Conservation (phyloP, 2,113 vertebrate genomes). For the Butastur rufipennis region DNA sequence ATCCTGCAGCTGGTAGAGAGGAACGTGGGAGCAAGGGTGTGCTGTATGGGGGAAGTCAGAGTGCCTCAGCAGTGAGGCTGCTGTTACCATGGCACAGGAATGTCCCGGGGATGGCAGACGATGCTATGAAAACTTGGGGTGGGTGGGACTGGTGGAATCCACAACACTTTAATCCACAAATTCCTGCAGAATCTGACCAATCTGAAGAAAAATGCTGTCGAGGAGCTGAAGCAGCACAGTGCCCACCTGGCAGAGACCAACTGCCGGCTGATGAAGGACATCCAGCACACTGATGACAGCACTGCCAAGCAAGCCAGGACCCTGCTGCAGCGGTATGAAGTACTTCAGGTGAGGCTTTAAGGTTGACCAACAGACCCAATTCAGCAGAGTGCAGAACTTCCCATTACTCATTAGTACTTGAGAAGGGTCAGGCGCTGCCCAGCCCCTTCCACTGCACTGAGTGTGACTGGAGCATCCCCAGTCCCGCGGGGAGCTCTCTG, state of each 20-base stretch:
- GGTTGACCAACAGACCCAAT: too few relatives aligned
- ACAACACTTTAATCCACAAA: not conserved
- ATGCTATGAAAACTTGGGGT: not conserved
- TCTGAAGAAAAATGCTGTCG: not conserved
- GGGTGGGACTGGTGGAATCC: not conserved
- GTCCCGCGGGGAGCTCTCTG: not conserved
- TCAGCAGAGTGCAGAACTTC: not conserved
- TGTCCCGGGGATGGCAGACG: not conserved
- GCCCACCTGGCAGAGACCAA: constrained; percentile 21
- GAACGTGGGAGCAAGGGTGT: not conserved
- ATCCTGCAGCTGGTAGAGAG: not conserved
- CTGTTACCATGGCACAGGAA: not conserved
- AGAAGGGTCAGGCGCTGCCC: not conserved
- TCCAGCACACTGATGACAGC: constrained; percentile 23
- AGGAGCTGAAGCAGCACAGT: constrained; percentile 38
- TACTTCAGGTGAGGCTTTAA: constrained; percentile 44
- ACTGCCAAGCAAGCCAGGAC: not conserved
- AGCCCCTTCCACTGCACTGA: not conserved
- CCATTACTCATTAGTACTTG: not conserved
- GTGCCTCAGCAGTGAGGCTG: not conserved
- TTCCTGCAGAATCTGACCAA: constrained; percentile 27
- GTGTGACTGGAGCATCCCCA: not conserved
- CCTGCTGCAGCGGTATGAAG: constrained; percentile 50
- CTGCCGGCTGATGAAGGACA: not conserved
- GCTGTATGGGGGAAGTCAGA: not conserved